These are phyloP conservation scores for Coecobrya sp. DNA, from an alignment of 2,888 invertebrate species.

Conservation along the genomic window DNA sequence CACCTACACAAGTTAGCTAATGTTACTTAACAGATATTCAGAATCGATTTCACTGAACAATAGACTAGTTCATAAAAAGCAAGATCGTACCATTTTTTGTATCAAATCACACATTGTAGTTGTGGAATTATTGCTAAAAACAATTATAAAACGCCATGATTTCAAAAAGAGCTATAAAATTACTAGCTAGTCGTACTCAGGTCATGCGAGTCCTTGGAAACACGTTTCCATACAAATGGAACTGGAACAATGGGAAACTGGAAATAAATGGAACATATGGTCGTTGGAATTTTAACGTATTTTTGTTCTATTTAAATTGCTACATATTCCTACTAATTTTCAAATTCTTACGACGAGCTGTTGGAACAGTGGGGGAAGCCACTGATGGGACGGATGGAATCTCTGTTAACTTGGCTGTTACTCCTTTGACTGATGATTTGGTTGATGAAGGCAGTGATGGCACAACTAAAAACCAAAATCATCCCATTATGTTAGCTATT, in stretches of 20 bases:
- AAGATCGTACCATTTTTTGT: too few relatives aligned
- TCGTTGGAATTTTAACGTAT: conserved; percentile 26
- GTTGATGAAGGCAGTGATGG: neutral
- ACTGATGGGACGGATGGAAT: too few relatives aligned
- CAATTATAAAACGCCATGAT: too few relatives aligned
- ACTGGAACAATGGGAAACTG: neutral
- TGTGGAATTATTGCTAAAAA: too few relatives aligned
- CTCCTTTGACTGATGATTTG: neutral
- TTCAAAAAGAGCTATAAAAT: neutral
- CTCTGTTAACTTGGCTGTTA: too few relatives aligned
- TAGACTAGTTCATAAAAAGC: too few relatives aligned
- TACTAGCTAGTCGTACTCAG: conserved; percentile 1
- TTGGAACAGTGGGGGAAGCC: neutral
- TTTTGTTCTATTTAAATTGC: conserved; percentile 3
- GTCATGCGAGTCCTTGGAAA: conserved; percentile 30
- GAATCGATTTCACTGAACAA: too few relatives aligned
- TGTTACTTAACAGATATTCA: too few relatives aligned
- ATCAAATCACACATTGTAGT: too few relatives aligned
- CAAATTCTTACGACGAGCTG: neutral
- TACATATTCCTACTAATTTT: conserved; percentile 14
- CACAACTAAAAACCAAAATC: neutral
- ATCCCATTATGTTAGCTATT: neutral
- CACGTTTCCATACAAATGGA: conserved; percentile 13
- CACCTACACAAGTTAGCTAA: too few relatives aligned
- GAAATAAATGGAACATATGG: neutral